Percentiles rank a stretch among this genome's conserved stretches.
phyloP scores from a whole-genome alignment of 2,888 invertebrate species.

The Idaea straminata region DNA sequence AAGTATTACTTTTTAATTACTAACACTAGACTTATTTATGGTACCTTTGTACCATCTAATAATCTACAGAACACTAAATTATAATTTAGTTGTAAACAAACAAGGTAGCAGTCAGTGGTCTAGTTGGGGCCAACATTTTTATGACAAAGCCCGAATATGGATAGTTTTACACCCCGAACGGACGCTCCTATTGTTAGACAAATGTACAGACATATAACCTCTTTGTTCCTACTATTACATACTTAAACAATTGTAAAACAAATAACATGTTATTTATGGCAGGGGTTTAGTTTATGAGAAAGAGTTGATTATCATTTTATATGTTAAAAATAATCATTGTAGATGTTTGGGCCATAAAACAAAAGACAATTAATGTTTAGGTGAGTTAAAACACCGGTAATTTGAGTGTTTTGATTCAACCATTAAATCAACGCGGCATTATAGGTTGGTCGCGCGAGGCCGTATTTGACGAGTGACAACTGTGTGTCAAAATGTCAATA shows the following conservation, averaged over 20 bases:
- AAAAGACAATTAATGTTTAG: no score
- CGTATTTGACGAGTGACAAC: no score
- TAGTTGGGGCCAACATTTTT: constrained; percentile 32
- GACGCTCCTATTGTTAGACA: background rate
- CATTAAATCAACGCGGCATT: no score
- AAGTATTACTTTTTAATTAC: background rate
- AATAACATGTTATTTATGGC: constrained; percentile 35
- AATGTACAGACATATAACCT: constrained; percentile 24
- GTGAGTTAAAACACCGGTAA: no score
- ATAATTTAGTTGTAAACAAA: constrained; percentile 9
- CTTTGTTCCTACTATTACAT: constrained; percentile 46
- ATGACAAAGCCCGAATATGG: background rate
- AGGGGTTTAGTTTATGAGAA: constrained; percentile 21
- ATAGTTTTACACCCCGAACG: background rate
- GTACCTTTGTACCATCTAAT: constrained; percentile 6
- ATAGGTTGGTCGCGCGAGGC: no score
- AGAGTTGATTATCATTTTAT: constrained; percentile 20
- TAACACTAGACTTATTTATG: background rate
- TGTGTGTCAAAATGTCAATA: no score
- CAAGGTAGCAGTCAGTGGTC: constrained; percentile 51
- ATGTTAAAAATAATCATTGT: background rate
- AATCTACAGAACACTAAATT: constrained; percentile 10
- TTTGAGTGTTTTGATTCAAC: no score
- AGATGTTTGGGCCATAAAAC: no score
- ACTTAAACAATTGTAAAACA: constrained; percentile 70